A percentile compares a stretch with the other conserved stretches of the same genome.
phyloP scores from a whole-genome alignment of 2,888 invertebrate species.

The Amphipyra tragopoginis region DNA sequence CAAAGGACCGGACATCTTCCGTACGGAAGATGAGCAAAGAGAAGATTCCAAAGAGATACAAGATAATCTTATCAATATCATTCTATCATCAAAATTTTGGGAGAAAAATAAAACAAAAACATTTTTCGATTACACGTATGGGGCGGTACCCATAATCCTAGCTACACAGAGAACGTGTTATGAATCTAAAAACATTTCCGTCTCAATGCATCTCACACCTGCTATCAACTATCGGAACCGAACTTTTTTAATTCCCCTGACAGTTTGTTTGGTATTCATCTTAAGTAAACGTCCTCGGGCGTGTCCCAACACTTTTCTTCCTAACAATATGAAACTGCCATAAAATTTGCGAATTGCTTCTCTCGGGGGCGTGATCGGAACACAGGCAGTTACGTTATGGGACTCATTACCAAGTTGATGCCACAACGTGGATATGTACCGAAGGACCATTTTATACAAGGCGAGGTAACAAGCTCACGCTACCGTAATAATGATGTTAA shows the following conservation, averaged over 20 bases:
- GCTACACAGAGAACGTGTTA: too few species aligned
- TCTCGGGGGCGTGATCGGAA: conserved; percentile 49
- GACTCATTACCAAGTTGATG: conserved; percentile 54
- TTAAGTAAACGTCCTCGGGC: conserved; percentile 19
- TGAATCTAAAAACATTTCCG: too few species aligned
- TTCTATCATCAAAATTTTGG: too few species aligned
- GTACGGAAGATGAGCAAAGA: too few species aligned
- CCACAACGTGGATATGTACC: neutral
- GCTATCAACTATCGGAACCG: neutral
- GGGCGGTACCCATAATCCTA: too few species aligned
- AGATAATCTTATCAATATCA: too few species aligned
- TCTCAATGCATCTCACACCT: too few species aligned
- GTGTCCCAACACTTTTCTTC: conserved; percentile 32
- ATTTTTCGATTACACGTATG: too few species aligned
- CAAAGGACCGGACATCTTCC: too few species aligned
- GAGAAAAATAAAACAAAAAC: too few species aligned
- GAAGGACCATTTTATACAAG: conserved; percentile 18
- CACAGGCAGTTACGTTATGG: conserved; percentile 41
- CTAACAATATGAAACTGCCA: conserved; percentile 45
- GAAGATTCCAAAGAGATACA: too few species aligned
- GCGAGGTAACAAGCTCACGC: neutral
- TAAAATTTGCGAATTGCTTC: conserved; percentile 50
- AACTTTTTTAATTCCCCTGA: conserved; percentile 7
- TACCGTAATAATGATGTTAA: too few species aligned
- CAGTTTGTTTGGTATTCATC: conserved; percentile 27